Evolutionary conservation across 2,888 invertebrate species (phyloP).

Genomic region (Aquatica leii): DNA sequence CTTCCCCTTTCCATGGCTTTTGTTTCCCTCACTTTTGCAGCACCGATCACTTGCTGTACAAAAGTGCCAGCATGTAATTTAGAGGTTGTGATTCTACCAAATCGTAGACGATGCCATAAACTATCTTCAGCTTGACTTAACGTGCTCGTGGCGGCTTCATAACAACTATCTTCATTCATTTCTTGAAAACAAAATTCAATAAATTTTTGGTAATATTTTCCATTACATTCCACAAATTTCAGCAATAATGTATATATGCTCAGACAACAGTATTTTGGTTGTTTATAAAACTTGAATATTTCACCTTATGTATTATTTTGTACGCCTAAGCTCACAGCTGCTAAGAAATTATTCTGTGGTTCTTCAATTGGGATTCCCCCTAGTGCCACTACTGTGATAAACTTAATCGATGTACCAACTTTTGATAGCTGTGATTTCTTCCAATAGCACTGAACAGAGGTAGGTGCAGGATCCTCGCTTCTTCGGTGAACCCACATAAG

Average conservation of each 20-base stretch:
- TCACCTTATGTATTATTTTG: too few relatives aligned
- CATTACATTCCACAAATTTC: constrained; percentile 1
- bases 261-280: too few relatives aligned
- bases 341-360: too few relatives aligned
- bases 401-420: not conserved
- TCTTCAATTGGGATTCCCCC: too few relatives aligned
- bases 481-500: not conserved
- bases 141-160: not conserved
- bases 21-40: constrained; percentile 2
- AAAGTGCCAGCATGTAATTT: constrained; percentile 15
- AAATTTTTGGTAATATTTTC: constrained; percentile 5
- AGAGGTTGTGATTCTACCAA: constrained; percentile 39
- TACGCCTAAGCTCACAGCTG: too few relatives aligned
- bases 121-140: constrained; percentile 1
- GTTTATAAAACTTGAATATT: too few relatives aligned
- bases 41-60: constrained; percentile 14
- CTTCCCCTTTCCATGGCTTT: constrained; percentile 14
- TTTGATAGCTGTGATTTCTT: not conserved
- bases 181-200: constrained; percentile 4
- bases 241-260: too few relatives aligned
- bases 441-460: too few relatives aligned
- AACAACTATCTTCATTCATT: too few relatives aligned
- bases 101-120: constrained; percentile 38
- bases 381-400: not conserved
- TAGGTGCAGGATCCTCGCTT: not conserved